These are phyloP conservation scores for Pristionchus maxplancki DNA, from an alignment of 2,888 invertebrate genomes.

Conservation along the genomic window DNA sequence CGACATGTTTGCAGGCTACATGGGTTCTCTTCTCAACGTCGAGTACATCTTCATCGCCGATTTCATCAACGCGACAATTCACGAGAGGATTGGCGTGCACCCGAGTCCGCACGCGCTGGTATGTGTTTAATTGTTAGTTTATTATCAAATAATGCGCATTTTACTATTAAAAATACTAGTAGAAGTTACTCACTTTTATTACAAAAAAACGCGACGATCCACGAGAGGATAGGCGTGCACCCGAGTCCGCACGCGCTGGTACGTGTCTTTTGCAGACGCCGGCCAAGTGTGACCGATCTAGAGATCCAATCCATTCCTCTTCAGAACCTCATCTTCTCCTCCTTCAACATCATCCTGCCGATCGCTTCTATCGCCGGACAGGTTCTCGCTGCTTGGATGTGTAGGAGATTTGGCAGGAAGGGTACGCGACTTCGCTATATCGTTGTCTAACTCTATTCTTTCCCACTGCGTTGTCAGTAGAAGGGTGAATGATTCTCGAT, in stretches of 20 bases:
- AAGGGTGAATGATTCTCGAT: too few species aligned
- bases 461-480: too few species aligned
- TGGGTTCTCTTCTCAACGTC: constrained; percentile 68
- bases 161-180: too few species aligned
- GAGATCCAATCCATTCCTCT: constrained; percentile 23
- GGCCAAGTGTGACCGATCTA: too few species aligned
- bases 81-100: constrained; percentile 58
- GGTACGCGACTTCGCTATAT: not conserved
- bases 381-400: constrained; percentile 65
- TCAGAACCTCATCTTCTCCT: constrained; percentile 66
- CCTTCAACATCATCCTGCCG: constrained; percentile 67
- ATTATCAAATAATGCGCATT: not conserved
- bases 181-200: not conserved
- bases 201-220: constrained; percentile 58
- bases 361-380: constrained; percentile 69
- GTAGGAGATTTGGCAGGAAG: constrained; percentile 55
- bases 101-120: constrained; percentile 61
- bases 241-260: constrained; percentile 61
- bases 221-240: constrained; percentile 58
- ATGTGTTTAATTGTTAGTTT: constrained; percentile 21
- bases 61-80: constrained; percentile 66
- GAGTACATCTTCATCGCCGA: constrained; percentile 65
- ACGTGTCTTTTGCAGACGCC: constrained; percentile 48
- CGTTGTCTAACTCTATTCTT: too few species aligned
- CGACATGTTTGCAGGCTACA: constrained; percentile 62